A percentile compares a stretch with the other conserved stretches of the same genome.
Evolutionary conservation across 2,888 invertebrate genomes (phyloP).

Genomic region (Ornithoptera alexandrae): DNA sequence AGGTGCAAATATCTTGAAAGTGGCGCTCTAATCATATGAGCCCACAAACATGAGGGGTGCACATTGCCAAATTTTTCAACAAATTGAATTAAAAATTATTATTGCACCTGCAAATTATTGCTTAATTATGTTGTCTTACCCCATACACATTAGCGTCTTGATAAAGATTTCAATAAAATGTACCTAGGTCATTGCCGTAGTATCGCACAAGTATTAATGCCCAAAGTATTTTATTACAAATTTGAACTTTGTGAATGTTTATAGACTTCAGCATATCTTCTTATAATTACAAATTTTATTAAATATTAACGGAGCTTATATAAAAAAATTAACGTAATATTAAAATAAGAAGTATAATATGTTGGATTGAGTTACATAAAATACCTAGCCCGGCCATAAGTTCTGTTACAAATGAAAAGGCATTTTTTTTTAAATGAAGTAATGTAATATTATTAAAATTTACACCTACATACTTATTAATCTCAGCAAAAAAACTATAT

Average conservation of each 20-base stretch:
- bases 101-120: slow-evolving; percentile 46
- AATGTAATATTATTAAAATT: too few species aligned
- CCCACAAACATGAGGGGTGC: slow-evolving; percentile 40
- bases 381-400: too few species aligned
- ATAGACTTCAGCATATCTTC: not conserved
- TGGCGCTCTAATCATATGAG: slow-evolving; percentile 46
- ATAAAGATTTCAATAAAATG: slow-evolving; percentile 1
- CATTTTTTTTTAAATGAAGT: too few species aligned
- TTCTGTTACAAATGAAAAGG: too few species aligned
- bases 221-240: not conserved
- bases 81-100: slow-evolving; percentile 42
- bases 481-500: too few species aligned
- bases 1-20: slow-evolving; percentile 44
- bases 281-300: too few species aligned
- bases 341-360: too few species aligned
- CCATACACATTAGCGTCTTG: slow-evolving; percentile 26
- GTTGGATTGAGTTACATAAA: too few species aligned
- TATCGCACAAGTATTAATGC: not conserved
- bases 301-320: too few species aligned
- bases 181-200: not conserved
- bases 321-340: too few species aligned
- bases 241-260: not conserved
- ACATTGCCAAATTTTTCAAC: slow-evolving; percentile 45
- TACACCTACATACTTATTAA: too few species aligned
- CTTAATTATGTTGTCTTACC: slow-evolving; percentile 19